Conservation (phyloP, 2,888 invertebrate species). For the Cylloceria caligata region DNA sequence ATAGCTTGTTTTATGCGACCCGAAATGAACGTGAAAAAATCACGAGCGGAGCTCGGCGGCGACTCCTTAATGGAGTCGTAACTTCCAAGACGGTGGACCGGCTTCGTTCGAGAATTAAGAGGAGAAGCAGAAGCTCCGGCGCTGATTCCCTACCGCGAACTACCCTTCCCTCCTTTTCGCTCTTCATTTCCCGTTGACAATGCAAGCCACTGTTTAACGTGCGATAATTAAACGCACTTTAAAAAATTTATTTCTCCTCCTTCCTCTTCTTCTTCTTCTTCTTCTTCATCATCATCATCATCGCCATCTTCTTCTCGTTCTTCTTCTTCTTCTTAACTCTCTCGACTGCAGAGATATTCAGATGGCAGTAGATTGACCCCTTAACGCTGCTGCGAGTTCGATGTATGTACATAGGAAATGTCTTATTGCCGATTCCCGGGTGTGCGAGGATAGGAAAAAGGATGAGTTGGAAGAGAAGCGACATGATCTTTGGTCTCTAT, state of each 20-base stretch:
- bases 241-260: background rate
- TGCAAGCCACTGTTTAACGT: constrained; percentile 71
- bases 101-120: constrained; percentile 41
- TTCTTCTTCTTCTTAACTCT: constrained; percentile 58
- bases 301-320: no score
- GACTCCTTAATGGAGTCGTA: constrained; percentile 82
- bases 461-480: constrained; percentile 22
- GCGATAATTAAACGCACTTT: constrained; percentile 56
- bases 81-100: constrained; percentile 73
- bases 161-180: constrained; percentile 49
- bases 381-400: constrained; percentile 25
- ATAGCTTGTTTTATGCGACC: constrained; percentile 82
- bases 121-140: constrained; percentile 42
- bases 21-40: constrained; percentile 80
- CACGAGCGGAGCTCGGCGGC: constrained; percentile 65
- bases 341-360: constrained; percentile 36
- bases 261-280: no score
- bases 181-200: constrained; percentile 66
- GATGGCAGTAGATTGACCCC: constrained; percentile 40
- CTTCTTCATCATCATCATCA: no score
- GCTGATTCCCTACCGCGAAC: constrained; percentile 44
- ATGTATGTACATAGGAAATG: constrained; percentile 31
- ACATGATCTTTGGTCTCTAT: constrained; percentile 61
- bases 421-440: constrained; percentile 21
- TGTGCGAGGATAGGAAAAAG: constrained; percentile 35